Evolutionary conservation across 2,113 vertebrate genomes (phyloP).

Genomic region (Numenius arquata): DNA sequence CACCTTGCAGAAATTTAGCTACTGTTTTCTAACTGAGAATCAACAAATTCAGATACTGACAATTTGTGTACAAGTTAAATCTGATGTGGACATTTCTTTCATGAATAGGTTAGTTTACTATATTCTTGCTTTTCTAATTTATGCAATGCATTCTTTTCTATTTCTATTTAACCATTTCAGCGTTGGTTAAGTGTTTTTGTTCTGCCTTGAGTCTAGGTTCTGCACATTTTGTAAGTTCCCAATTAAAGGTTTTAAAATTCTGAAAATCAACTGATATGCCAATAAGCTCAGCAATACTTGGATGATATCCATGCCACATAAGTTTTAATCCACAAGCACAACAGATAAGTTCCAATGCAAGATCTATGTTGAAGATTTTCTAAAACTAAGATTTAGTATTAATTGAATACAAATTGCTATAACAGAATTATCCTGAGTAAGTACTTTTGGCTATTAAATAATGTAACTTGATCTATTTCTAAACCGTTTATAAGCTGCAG

Average conservation of each 20-base stretch:
- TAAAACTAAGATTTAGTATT: background rate
- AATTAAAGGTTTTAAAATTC: background rate
- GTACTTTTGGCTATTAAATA: conserved; percentile 8
- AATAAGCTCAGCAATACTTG: background rate
- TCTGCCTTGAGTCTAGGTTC: background rate
- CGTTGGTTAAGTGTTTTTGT: background rate
- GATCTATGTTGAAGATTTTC: background rate
- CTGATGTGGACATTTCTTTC: background rate
- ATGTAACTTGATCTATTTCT: conserved; percentile 6
- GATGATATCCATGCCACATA: background rate
- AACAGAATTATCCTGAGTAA: background rate
- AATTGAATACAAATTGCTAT: background rate
- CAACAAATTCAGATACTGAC: background rate
- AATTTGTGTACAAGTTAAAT: background rate
- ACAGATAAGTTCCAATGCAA: background rate
- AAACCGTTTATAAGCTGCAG: background rate
- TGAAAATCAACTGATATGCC: background rate
- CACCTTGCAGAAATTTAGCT: background rate
- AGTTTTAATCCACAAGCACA: background rate
- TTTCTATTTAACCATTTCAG: background rate
- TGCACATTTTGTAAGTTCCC: background rate
- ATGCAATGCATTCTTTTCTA: background rate
- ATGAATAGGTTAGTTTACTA: background rate
- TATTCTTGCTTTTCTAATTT: background rate
- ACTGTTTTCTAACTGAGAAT: background rate